Conservation (phyloP, 2,113 vertebrate genomes). For the Dicrurus megarhynchus region DNA sequence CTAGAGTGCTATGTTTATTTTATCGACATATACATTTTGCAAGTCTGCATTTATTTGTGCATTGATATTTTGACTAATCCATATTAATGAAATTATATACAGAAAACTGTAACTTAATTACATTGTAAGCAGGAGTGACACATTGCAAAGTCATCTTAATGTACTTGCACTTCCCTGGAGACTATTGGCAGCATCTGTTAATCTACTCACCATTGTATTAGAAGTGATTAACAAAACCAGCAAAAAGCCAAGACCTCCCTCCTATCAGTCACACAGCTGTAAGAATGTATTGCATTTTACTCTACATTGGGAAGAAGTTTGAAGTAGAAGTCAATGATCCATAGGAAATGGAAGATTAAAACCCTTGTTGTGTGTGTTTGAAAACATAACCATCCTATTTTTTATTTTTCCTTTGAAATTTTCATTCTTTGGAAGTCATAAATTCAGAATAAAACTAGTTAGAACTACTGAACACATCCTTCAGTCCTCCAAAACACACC, state of each 20-base stretch:
- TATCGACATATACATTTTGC: background rate
- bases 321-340: background rate
- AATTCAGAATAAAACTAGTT: background rate
- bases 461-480: background rate
- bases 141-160: slow-evolving; percentile 60
- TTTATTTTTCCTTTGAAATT: background rate
- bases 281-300: background rate
- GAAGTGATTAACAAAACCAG: slow-evolving; percentile 20
- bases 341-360: background rate
- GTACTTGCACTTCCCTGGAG: slow-evolving; percentile 16
- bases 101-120: slow-evolving; percentile 47
- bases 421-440: background rate
- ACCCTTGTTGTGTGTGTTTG: background rate
- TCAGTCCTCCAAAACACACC: background rate
- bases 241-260: background rate
- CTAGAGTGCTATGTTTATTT: background rate
- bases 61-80: slow-evolving; percentile 39
- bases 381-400: background rate
- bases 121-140: slow-evolving; percentile 15
- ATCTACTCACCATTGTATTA: slow-evolving; percentile 44
- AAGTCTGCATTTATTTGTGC: slow-evolving; percentile 36
- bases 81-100: slow-evolving; percentile 52
- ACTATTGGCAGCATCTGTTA: slow-evolving; percentile 40
- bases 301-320: background rate
- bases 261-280: background rate